Base-by-base conservation (phyloP, 2,888 invertebrate species). In the Rhingia campestris region DNA sequence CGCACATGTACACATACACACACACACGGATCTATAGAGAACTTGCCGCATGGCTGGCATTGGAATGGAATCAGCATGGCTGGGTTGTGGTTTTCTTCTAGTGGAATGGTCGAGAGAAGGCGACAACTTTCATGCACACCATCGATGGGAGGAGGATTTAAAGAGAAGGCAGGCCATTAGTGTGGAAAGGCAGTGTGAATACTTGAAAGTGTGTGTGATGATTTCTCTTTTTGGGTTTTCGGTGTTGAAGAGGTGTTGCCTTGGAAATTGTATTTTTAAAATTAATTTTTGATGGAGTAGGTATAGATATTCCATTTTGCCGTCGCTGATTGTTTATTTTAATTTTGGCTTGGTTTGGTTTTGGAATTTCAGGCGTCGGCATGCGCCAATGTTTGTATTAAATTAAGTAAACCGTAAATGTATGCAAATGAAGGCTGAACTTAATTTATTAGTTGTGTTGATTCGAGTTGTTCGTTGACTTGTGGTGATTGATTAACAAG, bases 71-170 rank as follows among this genome's bases (percentile, higher is more conserved):
- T 22, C 22, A 22, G 22, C 22, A 22, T 22, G 22, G 22, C 22
- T 22, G 22, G 22, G 22, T 22, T 63, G 45, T 30, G 41, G 32
- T 39, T 10, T 9, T 41, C 47, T 37, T 10, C 32, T 63, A 82
- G 77, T 74, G 63, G 43, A 67, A 54, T 67, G 54, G 56, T 14
- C 54, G 72, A 51, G 41, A 39, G 70, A 45, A 22, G 14, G 54
- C 47, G 70, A 59, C 51, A 41, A 35, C 58, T 37, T 47, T 51
- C 14, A 32, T 54, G 37, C 10, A 47, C 32, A 2, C 37, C 32
- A 74, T 41, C 30, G 53, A 39, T 63, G 14, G 77, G 63, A 77
- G 82, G 82, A 73, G 82, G 61, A 72, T 22, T 73, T 76, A 61
- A 59, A 82, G 32, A 73, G 61, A 67, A 73, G 49, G 64, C 66